phyloP scores from a whole-genome alignment of 1,140 invertebrate species.

The Cydia splendana region DNA sequence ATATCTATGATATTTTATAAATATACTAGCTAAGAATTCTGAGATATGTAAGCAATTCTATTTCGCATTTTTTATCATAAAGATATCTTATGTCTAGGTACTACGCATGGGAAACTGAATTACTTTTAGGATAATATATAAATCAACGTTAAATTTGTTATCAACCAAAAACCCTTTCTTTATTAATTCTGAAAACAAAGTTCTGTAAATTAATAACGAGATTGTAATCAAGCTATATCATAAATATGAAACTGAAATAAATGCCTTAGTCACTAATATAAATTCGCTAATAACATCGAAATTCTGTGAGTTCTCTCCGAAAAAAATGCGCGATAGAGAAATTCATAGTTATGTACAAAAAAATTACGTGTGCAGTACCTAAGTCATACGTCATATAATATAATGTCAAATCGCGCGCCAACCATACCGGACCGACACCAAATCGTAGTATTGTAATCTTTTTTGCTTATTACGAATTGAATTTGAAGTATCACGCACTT shows the following conservation, averaged over 20 bases:
- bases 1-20: not conserved
- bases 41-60: not conserved
- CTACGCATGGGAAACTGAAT: not conserved
- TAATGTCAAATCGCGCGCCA: not conserved
- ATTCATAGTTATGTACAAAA: too few species aligned
- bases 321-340: too few species aligned
- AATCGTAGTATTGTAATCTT: conserved; percentile 27
- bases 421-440: conserved; percentile 14
- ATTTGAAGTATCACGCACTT: conserved; percentile 25
- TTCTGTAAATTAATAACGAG: too few species aligned
- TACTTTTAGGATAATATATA: not conserved
- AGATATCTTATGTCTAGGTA: not conserved
- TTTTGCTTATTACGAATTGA: conserved; percentile 30
- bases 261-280: not conserved
- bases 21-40: not conserved
- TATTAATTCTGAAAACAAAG: too few species aligned
- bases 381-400: too few species aligned
- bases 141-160: not conserved
- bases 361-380: too few species aligned
- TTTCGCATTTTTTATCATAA: not conserved
- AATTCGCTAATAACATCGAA: not conserved
- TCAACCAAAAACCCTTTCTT: too few species aligned
- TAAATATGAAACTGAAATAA: too few species aligned
- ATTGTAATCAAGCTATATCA: too few species aligned
- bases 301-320: too few species aligned